A percentile compares a stretch with the other conserved stretches of the same genome.
Conservation (phyloP, 2,797 vertebrate species). For the Sebastes ruberrimus region DNA sequence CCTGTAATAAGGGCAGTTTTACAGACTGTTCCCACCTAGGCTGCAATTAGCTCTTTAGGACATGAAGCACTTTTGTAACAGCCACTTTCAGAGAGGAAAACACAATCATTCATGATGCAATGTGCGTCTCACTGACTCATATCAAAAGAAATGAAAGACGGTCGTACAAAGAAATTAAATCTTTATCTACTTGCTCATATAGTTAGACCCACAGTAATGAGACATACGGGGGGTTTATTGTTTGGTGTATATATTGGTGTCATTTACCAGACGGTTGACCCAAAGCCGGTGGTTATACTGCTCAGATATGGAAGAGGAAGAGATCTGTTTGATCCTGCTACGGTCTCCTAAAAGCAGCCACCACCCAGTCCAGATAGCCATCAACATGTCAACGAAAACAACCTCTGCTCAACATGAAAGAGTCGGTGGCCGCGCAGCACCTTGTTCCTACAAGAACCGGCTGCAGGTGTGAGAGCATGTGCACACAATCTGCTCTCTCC, state of each 20-base stretch:
- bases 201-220: not conserved
- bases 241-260: not conserved
- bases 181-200: not conserved
- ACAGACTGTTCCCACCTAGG: slow-evolving; percentile 48
- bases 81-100: slow-evolving; percentile 30
- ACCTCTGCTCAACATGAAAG: slow-evolving; percentile 45
- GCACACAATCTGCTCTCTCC: not conserved
- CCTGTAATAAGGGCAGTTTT: slow-evolving; percentile 53
- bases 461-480: slow-evolving; percentile 23
- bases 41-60: slow-evolving; percentile 56
- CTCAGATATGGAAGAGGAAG: slow-evolving; percentile 7
- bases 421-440: not conserved
- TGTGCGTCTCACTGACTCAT: slow-evolving; percentile 2
- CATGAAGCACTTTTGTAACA: slow-evolving; percentile 29
- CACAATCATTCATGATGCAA: slow-evolving; percentile 20
- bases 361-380: slow-evolving; percentile 31
- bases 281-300: not conserved
- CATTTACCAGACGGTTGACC: not conserved
- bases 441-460: slow-evolving; percentile 17
- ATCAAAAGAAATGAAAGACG: slow-evolving; percentile 7
- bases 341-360: slow-evolving; percentile 27
- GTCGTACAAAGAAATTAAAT: not conserved
- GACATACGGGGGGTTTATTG: not conserved
- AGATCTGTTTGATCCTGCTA: slow-evolving; percentile 14
- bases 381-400: slow-evolving; percentile 30